Conservation (phyloP, 2,888 invertebrate genomes). For the Pachliopta kotzebuea region DNA sequence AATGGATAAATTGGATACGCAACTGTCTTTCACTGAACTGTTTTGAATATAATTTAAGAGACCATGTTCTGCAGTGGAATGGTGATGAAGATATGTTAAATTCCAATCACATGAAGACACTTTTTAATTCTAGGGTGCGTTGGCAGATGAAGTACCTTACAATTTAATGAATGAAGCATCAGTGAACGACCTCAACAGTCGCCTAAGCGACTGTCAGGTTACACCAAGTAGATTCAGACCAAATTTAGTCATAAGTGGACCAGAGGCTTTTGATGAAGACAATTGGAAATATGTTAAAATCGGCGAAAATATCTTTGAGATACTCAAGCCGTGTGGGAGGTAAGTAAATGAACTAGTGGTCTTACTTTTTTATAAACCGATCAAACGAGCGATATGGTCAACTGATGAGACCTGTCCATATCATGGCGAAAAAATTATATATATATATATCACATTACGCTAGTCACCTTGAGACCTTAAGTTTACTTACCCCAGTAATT, state of each 20-base stretch:
- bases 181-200: constrained; percentile 82
- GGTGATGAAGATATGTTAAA: too few relatives aligned
- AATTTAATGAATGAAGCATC: constrained; percentile 85
- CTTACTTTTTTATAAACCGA: not conserved
- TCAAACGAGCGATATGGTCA: too few relatives aligned
- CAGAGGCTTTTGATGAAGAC: constrained; percentile 83
- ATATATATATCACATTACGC: too few relatives aligned
- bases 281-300: constrained; percentile 86
- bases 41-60: too few relatives aligned
- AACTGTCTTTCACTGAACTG: too few relatives aligned
- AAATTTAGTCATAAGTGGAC: constrained; percentile 84
- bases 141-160: constrained; percentile 84
- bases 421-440: too few relatives aligned
- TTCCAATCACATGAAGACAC: not conserved
- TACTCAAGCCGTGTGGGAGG: constrained; percentile 84
- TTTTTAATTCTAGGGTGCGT: constrained; percentile 77
- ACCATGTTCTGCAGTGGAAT: too few relatives aligned
- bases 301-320: constrained; percentile 82
- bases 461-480: too few relatives aligned
- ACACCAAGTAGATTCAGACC: constrained; percentile 82
- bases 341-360: constrained; percentile 37
- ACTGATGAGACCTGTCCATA: too few relatives aligned
- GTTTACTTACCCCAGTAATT: too few relatives aligned
- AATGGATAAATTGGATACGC: too few relatives aligned
- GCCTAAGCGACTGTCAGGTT: constrained; percentile 73